Evolutionary conservation across 30 jellyfish, hydroid and myxozoan genomes (phyloP).

Genomic region (Chrysaora quinquecirrha): DNA sequence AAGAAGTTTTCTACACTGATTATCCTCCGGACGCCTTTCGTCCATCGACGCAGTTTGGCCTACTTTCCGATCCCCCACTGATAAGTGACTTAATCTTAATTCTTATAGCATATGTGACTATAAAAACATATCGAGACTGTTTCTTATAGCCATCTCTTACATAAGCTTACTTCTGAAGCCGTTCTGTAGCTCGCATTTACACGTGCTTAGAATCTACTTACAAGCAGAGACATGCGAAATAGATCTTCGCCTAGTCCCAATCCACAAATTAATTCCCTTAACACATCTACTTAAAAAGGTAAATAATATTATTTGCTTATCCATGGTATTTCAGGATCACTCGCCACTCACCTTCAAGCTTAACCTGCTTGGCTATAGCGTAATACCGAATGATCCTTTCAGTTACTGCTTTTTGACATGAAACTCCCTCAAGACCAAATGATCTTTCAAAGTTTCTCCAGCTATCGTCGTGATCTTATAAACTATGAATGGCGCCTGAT

Average conservation of each 20-base stretch:
- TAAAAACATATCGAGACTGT: too few relatives aligned
- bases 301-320: conserved; percentile 74
- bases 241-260: conserved; percentile 18
- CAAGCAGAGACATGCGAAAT: not conserved
- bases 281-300: conserved; percentile 70
- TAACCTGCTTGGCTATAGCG: conserved; percentile 64
- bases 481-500: conserved; percentile 82
- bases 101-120: too few relatives aligned
- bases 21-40: too few relatives aligned
- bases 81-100: too few relatives aligned
- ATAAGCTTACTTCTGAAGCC: too few relatives aligned
- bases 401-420: conserved; percentile 51
- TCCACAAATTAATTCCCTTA: conserved; percentile 75
- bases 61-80: too few relatives aligned
- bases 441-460: conserved; percentile 64
- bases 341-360: conserved; percentile 79
- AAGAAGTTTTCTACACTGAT: too few relatives aligned
- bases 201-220: not conserved
- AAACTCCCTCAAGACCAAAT: conserved; percentile 47
- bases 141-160: too few relatives aligned
- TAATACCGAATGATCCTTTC: conserved; percentile 77
- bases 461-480: conserved; percentile 69
- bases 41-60: too few relatives aligned
- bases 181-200: too few relatives aligned
- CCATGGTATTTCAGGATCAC: conserved; percentile 77